phyloP scores from a whole-genome alignment of 2,113 vertebrate genomes.

The Chunga burmeisteri region DNA sequence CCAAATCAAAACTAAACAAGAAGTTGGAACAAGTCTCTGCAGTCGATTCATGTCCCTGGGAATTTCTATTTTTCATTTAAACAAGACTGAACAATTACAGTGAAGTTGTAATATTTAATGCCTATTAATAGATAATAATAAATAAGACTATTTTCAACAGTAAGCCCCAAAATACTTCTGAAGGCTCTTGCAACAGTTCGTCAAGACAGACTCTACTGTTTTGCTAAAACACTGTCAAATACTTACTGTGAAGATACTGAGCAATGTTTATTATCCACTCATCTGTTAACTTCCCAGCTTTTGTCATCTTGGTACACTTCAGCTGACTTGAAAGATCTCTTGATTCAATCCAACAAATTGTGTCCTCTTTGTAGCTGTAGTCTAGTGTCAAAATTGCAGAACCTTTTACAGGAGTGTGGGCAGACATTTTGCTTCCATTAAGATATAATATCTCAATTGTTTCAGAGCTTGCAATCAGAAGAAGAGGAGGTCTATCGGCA shows the following conservation, averaged over 20 bases:
- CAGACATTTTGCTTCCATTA: conserved; percentile 83
- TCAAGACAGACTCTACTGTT: not conserved
- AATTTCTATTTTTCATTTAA: not conserved
- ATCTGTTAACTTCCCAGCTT: conserved; percentile 76
- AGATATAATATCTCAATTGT: conserved; percentile 82
- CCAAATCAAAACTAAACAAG: not conserved
- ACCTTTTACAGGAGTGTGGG: conserved; percentile 71
- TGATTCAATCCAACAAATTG: conserved; percentile 89
- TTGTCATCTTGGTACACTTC: conserved; percentile 81
- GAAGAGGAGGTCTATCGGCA: conserved; percentile 83
- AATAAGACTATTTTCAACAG: not conserved
- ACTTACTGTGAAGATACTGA: conserved; percentile 89
- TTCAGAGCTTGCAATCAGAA: conserved; percentile 83
- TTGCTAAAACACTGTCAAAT: not conserved
- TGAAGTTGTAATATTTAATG: not conserved
- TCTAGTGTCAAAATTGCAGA: conserved; percentile 86
- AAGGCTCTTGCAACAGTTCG: not conserved
- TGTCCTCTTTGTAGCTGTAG: conserved; percentile 84
- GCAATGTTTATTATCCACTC: conserved; percentile 80
- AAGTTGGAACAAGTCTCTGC: not conserved
- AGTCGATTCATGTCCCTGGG: not conserved
- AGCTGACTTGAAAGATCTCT: conserved; percentile 83
- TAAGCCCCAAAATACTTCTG: not conserved
- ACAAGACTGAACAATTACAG: not conserved
- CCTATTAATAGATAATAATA: too few species aligned